Conservation (phyloP, 53 echinoderm and acorn worm genomes). For the Apostichopus leukothele region DNA sequence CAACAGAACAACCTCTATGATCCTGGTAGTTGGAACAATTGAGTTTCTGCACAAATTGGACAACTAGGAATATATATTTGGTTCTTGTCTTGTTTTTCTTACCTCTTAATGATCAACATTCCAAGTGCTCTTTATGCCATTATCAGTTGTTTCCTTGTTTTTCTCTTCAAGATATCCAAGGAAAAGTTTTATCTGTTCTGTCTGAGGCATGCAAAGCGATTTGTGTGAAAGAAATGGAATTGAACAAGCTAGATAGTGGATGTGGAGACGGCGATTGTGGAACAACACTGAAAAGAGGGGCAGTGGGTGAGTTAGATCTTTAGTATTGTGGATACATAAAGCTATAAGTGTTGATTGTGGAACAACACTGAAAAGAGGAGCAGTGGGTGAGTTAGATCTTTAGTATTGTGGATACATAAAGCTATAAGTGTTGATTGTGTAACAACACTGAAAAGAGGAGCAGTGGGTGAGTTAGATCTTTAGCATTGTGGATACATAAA, state of each 20-base stretch:
- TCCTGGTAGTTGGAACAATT: no score
- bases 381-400: conserved; percentile 53
- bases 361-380: conserved; percentile 64
- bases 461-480: conserved; percentile 53
- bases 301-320: conserved; percentile 53
- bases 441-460: conserved; percentile 64
- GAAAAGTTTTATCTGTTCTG: conserved; percentile 27
- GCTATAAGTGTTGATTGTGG: conserved; percentile 45
- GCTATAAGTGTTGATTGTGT: conserved; percentile 55
- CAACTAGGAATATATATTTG: no score
- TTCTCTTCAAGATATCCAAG: conserved; percentile 20
- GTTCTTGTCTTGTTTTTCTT: no score
- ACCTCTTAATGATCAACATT: no score
- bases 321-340: no score
- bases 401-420: no score
- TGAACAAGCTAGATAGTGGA: conserved; percentile 69
- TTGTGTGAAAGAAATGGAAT: conserved; percentile 1
- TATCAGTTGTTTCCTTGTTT: background rate
- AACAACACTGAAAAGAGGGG: conserved; percentile 65
- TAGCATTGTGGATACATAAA: no score
- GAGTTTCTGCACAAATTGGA: no score
- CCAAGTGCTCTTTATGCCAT: no score
- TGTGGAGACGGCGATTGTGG: conserved; percentile 86
- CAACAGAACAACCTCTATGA: no score
- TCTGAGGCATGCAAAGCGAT: conserved; percentile 55